A percentile compares a stretch with the other conserved stretches of the same genome.
These are phyloP conservation scores for Copidosoma aretas DNA, from an alignment of 2,888 invertebrate genomes.

Conservation along the genomic window DNA sequence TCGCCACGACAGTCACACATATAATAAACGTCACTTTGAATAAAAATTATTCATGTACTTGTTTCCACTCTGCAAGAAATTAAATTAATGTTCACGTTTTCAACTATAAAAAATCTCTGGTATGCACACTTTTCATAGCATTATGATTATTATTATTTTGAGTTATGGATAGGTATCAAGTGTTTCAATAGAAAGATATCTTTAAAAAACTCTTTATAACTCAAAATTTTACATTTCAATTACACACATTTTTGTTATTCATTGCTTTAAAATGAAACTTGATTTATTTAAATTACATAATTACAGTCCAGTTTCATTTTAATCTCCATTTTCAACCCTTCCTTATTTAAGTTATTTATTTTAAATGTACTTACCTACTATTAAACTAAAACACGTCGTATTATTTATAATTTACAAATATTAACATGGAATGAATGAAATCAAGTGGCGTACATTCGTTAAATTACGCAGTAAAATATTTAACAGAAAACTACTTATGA, in stretches of 20 bases:
- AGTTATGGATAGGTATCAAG: too few species aligned
- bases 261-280: neutral
- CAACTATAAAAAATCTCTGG: too few species aligned
- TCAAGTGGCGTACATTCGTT: neutral
- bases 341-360: neutral
- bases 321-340: neutral
- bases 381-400: neutral
- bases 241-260: neutral
- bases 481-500: neutral
- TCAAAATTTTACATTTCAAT: neutral
- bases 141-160: too few species aligned
- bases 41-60: too few species aligned
- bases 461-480: neutral
- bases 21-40: too few species aligned
- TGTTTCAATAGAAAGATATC: neutral
- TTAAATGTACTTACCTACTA: neutral
- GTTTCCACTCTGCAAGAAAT: too few species aligned
- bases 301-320: too few species aligned
- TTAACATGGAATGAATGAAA: neutral
- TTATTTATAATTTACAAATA: neutral
- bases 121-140: too few species aligned
- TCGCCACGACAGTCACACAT: too few species aligned
- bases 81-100: too few species aligned
- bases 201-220: neutral
- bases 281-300: too few species aligned